Evolutionary conservation across 2,797 vertebrate species (phyloP).

Genomic region (Cephalopachus bancanus): DNA sequence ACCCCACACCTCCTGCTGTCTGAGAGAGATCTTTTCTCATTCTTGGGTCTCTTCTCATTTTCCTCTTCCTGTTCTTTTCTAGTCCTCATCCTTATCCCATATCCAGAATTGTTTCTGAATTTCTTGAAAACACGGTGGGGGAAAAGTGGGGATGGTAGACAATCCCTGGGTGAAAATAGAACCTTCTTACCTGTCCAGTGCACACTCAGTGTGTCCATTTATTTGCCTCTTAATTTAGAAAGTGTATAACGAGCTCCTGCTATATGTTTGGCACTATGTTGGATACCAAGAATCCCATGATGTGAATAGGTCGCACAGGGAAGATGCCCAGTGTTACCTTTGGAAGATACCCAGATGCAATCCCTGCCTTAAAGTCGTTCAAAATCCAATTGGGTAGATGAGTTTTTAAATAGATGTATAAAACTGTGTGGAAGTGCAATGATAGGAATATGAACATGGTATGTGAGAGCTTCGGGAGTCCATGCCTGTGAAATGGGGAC

Average conservation of each 20-base stretch:
- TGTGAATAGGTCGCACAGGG: too few relatives aligned
- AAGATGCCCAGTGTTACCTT: too few relatives aligned
- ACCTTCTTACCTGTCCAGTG: neutral
- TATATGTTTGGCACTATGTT: neutral
- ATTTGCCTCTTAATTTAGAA: slow-evolving; percentile 16
- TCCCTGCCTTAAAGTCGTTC: neutral
- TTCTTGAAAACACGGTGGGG: neutral
- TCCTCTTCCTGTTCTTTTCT: neutral
- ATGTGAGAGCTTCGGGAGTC: neutral
- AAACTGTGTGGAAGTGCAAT: neutral
- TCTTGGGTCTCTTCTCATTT: neutral
- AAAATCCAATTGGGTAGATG: neutral
- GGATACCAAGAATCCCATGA: neutral
- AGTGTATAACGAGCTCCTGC: neutral
- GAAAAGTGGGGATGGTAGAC: neutral
- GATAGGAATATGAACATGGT: neutral
- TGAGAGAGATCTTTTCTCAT: neutral
- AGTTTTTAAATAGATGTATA: neutral
- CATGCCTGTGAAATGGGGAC: neutral
- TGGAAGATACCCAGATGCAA: too few relatives aligned
- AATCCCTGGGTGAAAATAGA: neutral
- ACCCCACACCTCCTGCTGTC: neutral
- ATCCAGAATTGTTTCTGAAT: neutral
- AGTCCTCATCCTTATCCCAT: neutral
- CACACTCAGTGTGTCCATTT: neutral